These are phyloP conservation scores for Neoaliturus tenellus DNA, from an alignment of 2,888 invertebrate species.

Conservation along the genomic window DNA sequence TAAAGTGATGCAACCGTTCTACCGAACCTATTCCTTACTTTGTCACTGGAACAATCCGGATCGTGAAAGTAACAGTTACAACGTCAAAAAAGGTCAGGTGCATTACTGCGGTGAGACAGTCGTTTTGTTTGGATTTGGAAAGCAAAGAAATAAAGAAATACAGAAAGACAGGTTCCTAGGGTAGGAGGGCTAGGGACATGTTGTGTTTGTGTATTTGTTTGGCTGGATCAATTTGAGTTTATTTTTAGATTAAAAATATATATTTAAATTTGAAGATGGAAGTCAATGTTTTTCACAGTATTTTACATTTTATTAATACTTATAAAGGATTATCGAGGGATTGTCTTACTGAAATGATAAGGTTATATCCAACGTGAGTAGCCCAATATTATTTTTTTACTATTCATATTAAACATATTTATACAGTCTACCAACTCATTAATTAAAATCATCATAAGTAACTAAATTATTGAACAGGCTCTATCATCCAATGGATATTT, in stretches of 20 bases:
- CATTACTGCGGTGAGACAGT: too few relatives aligned
- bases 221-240: not conserved
- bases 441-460: not conserved
- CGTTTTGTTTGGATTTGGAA: too few relatives aligned
- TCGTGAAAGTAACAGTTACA: too few relatives aligned
- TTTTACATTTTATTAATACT: constrained; percentile 34
- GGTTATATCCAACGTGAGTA: constrained; percentile 40
- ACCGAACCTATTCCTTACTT: too few relatives aligned
- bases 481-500: not conserved
- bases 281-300: not conserved
- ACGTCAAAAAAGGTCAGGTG: too few relatives aligned
- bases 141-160: too few relatives aligned
- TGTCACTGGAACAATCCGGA: too few relatives aligned
- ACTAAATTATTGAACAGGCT: not conserved
- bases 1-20: too few relatives aligned
- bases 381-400: too few relatives aligned
- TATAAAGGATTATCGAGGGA: constrained; percentile 32
- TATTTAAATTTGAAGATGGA: not conserved
- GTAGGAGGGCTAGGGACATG: not conserved
- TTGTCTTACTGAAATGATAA: constrained; percentile 34
- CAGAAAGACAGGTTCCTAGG: too few relatives aligned
- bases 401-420: too few relatives aligned
- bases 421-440: not conserved
- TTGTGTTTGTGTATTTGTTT: not conserved
- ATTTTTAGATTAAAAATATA: not conserved